A percentile compares a stretch with the other conserved stretches of the same genome.
Conservation (phyloP, 2,113 vertebrate genomes). For the Eonycteris spelaea region DNA sequence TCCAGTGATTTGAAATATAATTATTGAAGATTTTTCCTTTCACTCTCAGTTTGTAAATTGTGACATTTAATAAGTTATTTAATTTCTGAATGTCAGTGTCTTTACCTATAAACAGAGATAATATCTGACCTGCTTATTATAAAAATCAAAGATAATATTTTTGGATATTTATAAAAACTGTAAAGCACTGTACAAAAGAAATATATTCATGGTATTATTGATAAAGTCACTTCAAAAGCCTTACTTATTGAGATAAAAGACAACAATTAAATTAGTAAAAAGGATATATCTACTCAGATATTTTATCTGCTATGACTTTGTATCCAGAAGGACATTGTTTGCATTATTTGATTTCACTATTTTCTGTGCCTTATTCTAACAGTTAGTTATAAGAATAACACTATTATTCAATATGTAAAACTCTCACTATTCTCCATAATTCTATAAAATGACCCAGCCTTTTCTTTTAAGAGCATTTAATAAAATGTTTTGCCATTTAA, state of each 20-base stretch:
- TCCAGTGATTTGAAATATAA: neutral
- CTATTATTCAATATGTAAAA: neutral
- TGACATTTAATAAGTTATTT: neutral
- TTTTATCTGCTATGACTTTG: neutral
- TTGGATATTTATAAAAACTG: neutral
- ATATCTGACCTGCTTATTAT: neutral
- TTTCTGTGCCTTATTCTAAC: neutral
- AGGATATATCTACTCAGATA: neutral
- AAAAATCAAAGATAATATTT: neutral
- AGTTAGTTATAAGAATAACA: neutral
- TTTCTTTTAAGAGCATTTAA: neutral
- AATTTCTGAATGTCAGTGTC: neutral
- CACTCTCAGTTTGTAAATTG: neutral
- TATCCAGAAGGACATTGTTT: neutral
- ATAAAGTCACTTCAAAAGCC: neutral
- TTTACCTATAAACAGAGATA: neutral
- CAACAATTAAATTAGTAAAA: neutral
- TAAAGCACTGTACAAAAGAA: neutral
- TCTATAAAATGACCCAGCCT: neutral
- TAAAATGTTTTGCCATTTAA: slow-evolving; percentile 28
- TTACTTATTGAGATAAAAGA: neutral
- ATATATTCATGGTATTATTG: neutral
- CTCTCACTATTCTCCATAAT: neutral
- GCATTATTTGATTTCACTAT: neutral
- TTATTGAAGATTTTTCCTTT: neutral